Evolutionary conservation across 2,113 vertebrate species (phyloP), one percentile per base, ranked within the genome.

Genomic region (Xiphias gladius): DNA sequence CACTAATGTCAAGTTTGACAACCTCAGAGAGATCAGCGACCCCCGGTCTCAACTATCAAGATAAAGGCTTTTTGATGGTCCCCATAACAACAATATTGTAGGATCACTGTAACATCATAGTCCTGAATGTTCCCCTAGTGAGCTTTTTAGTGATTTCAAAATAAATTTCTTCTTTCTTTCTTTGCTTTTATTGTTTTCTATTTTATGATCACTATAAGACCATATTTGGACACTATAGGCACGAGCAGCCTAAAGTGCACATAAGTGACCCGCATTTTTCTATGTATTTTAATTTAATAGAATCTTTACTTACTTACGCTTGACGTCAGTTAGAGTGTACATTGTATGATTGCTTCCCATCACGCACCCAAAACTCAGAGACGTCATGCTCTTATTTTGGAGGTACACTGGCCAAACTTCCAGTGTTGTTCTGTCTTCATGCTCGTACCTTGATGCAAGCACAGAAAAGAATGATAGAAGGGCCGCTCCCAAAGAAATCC

Each of bases 401-500:
- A 80, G 30, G 46, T 11, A 35, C 0, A 22, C 1, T 14, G 16
- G 19, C 5, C 5, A 5, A 8, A 61, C 17, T 61, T 87, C 85
- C 79, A 0, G 41, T 9, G 0, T 9, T 20, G n/a, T 20, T 19
- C 0, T 37, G 16, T 54, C 43, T 19, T 57, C 7, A 7, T 57
- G 24, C 9, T 14, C 1, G 1, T 7, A n/a, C 26, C 17, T 65
- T 76, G 63, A 65, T 48, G 54, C 63, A 57, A 22, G 26, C 32
- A 50, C 22, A 43, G n/a, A 50, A 55, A 5, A 65, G 54, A 54
- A n/a, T 19, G 75, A 58, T 59, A 28, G 73, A 61, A 72, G 41
- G 52, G 80, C 80, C 85, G 24, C 85, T 87, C 83, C 87, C 83
- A 81, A 54, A 85, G 1, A 83, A 75, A 80, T 78, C 69, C 74